These are phyloP conservation scores for Ursus arctos DNA, from an alignment of 2,113 vertebrate species.

Conservation along the genomic window DNA sequence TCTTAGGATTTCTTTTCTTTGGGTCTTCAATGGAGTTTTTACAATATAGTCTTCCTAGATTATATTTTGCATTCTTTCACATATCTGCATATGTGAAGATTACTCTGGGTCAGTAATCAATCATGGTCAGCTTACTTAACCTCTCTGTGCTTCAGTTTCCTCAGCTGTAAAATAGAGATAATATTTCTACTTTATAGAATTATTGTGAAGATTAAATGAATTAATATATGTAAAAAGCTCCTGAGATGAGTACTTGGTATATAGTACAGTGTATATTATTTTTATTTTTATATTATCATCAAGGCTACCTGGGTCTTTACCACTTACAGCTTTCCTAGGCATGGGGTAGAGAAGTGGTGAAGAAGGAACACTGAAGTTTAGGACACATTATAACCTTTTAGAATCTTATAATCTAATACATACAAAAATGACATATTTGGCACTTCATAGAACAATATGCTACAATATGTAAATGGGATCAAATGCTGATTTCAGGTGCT, in stretches of 20 bases:
- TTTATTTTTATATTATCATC: neutral
- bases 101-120: neutral
- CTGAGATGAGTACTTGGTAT: neutral
- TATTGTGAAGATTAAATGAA: conserved; percentile 38
- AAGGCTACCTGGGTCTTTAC: conserved; percentile 18
- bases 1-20: neutral
- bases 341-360: neutral
- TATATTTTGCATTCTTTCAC: neutral
- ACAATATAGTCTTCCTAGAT: neutral
- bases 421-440: neutral
- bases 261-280: neutral
- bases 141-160: conserved; percentile 33
- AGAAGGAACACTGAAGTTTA: neutral
- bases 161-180: neutral
- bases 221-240: conserved; percentile 5
- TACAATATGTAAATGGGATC: neutral
- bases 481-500: neutral
- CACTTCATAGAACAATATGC: neutral
- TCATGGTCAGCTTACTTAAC: neutral
- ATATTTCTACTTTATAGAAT: conserved; percentile 20
- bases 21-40: neutral
- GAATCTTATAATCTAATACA: neutral
- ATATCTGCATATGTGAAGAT: conserved; percentile 2
- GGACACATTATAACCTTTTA: neutral
- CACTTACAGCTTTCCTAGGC: neutral